Evolutionary conservation across 2,797 vertebrate species (phyloP).

Genomic region (Champsocephalus esox): DNA sequence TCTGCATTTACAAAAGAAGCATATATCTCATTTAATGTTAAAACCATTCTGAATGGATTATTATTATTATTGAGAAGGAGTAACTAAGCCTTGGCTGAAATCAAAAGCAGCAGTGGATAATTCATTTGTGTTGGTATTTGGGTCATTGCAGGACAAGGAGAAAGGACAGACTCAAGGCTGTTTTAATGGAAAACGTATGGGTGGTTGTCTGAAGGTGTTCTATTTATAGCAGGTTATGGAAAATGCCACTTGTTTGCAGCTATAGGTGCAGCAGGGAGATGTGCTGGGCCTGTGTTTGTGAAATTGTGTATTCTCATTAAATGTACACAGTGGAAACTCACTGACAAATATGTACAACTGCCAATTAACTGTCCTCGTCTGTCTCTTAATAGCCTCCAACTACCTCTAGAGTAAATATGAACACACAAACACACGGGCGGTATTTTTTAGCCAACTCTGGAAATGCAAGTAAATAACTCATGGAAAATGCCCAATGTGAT

Average conservation of each 20-base stretch:
- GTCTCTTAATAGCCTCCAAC: background rate
- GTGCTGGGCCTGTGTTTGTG: constrained; percentile 5
- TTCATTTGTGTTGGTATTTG: constrained; percentile 41
- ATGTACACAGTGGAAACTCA: constrained; percentile 8
- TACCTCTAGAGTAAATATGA: constrained; percentile 8
- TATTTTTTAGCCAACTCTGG: constrained; percentile 42
- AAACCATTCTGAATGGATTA: constrained; percentile 15
- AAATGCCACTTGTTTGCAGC: constrained; percentile 30
- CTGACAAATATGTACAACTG: constrained; percentile 30
- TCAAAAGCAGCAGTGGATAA: constrained; percentile 16
- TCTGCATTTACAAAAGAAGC: constrained; percentile 28
- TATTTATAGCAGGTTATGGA: constrained; percentile 44
- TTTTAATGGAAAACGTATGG: constrained; percentile 26
- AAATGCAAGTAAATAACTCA: constrained; percentile 27
- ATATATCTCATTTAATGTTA: constrained; percentile 31
- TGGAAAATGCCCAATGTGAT: background rate
- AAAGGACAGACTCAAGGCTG: constrained; percentile 34
- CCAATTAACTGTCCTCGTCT: constrained; percentile 15
- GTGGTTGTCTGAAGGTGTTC: constrained; percentile 28
- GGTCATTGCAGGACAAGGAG: constrained; percentile 29
- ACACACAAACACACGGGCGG: background rate
- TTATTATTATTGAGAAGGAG: background rate
- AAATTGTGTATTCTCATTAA: constrained; percentile 13
- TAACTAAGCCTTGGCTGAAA: constrained; percentile 7
- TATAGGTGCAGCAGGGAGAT: constrained; percentile 24